Conservation (phyloP, 2,797 vertebrate species). For the Sitta carolinensis region DNA sequence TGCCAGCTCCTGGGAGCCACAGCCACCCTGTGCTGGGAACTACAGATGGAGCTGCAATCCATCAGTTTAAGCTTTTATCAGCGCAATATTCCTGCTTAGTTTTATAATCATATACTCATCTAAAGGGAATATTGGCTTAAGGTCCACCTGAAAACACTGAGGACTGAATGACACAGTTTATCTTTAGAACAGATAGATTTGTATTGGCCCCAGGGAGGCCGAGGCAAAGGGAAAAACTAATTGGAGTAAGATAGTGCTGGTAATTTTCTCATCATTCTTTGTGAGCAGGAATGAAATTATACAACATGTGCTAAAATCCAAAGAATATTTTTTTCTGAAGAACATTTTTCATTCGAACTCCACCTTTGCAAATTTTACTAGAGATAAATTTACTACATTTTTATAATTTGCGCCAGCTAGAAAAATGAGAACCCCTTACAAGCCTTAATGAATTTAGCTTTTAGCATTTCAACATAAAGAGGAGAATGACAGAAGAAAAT, state of each 20-base stretch:
- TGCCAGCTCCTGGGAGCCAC: not conserved
- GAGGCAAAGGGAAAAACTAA: not conserved
- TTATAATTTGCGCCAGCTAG: not conserved
- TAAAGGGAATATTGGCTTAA: not conserved
- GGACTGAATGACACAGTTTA: not conserved
- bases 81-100: not conserved
- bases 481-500: conserved; percentile 36
- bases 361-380: not conserved
- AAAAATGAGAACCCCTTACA: not conserved
- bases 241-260: not conserved
- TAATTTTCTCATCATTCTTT: conserved; percentile 4
- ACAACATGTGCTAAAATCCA: not conserved
- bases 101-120: not conserved
- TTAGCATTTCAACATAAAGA: conserved; percentile 18
- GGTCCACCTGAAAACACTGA: not conserved
- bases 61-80: not conserved
- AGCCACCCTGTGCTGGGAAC: not conserved
- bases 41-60: not conserved
- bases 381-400: not conserved
- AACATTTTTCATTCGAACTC: not conserved
- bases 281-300: not conserved
- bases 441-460: conserved; percentile 34
- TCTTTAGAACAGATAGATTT: not conserved
- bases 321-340: not conserved
- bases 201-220: not conserved